Base-by-base conservation (phyloP, 2,113 vertebrate genomes). In the Halichoerus grypus region DNA sequence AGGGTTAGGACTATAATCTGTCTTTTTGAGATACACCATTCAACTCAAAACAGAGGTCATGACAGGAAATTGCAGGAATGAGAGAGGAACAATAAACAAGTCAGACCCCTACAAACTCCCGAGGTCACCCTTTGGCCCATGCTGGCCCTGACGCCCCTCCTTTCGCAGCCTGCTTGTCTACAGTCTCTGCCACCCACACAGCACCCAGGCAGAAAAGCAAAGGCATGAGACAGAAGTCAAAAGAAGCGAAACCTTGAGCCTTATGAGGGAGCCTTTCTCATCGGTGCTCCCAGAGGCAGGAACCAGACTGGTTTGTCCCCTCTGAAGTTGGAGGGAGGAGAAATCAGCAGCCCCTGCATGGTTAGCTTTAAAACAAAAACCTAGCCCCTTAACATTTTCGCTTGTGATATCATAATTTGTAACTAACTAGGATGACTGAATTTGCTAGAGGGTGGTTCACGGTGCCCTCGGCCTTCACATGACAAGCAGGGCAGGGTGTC, bases 11-110 rank as follows among this genome's bases (percentile, higher is more conserved):
- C n/a, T 33, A 9, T n/a, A 72, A 26, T 2, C 4, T 42, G 51
- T 94, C 18, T 51, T 76, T 28, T 76, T 46, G 69, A 94, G 49
- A 61, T 46, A 92, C 18, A n/a, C 22, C 33, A 57, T 57, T 93
- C 71, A 93, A 72, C 36, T 88, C 69, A 88, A 93, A 92, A 91
- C 82, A 79, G 42, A 86, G 24, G 55, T 53, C 33, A 46, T 51
- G 42, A 18, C 71, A 84, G 46, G 31, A 79, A 89, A 71, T 0
- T 21, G 14, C 36, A 74, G n/a, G 24, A 61, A 12, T 63, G 18
- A 84, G 11, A 22, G 19, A 92, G 51, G 59, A 88, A 49, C 72
- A 65, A 51, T 3, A 76, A 46, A 69, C 33, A 65, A 36, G n/a
- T 14, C 81, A 95, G 18, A 92, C 9, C 10, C 67, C 77, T 82